Conservation (phyloP, 2,888 invertebrate genomes). For the Bugulina stolonifera region DNA sequence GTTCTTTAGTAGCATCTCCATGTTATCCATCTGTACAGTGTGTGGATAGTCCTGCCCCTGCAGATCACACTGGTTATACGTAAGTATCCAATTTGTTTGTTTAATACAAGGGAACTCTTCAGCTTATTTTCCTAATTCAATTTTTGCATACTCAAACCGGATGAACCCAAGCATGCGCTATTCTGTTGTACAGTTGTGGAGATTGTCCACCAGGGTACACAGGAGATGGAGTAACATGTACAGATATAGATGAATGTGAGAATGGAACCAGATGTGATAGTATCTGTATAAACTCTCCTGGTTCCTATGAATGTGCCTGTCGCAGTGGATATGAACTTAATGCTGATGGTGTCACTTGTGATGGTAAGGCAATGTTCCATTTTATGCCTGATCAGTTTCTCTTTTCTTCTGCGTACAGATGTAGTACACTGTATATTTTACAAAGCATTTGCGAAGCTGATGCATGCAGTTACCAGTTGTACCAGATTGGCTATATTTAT, state of each 20-base stretch:
- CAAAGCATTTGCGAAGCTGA: no score
- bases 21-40: slow-evolving; percentile 16
- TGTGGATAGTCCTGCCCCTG: slow-evolving; percentile 11
- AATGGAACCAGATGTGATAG: background rate
- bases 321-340: background rate
- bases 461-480: no score
- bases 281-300: slow-evolving; percentile 22
- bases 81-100: no score
- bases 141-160: no score
- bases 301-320: slow-evolving; percentile 19
- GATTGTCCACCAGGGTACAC: slow-evolving; percentile 23
- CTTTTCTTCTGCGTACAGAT: no score
- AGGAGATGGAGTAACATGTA: slow-evolving; percentile 19
- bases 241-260: slow-evolving; percentile 9
- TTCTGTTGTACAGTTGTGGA: slow-evolving; percentile 12
- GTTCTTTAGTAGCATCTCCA: slow-evolving; percentile 11
- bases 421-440: no score
- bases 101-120: no score
- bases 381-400: no score
- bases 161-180: no score
- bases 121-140: no score
- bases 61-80: slow-evolving; percentile 15
- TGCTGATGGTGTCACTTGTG: slow-evolving; percentile 6
- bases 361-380: no score
- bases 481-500: no score